A percentile compares a stretch with the other conserved stretches of the same genome.
phyloP scores from a whole-genome alignment of 1,140 invertebrate species.

The Drosophila kepulauana region DNA sequence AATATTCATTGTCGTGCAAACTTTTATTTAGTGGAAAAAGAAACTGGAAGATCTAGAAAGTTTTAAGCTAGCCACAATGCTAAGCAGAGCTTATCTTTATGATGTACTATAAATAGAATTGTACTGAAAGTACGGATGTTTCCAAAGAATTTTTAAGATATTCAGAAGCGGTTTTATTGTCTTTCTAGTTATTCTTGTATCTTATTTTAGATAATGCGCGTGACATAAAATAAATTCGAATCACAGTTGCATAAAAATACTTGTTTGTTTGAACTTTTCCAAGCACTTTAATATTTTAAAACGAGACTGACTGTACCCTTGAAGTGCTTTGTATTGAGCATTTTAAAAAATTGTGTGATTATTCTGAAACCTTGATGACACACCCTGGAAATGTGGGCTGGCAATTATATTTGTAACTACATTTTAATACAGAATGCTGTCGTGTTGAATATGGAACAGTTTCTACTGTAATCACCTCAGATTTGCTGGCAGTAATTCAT shows the following conservation, averaged over 20 bases:
- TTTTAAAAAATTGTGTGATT: constrained; percentile 2
- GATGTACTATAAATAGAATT: neutral
- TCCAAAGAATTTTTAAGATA: no score
- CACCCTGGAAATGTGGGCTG: constrained; percentile 45
- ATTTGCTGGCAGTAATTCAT: constrained; percentile 38
- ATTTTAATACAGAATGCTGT: constrained; percentile 33
- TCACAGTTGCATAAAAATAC: constrained; percentile 34
- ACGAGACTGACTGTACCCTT: constrained; percentile 66
- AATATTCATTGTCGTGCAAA: neutral
- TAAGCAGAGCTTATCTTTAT: constrained; percentile 11
- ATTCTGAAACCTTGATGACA: constrained; percentile 66
- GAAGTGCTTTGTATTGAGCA: constrained; percentile 21
- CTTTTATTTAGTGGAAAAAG: neutral
- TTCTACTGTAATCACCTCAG: constrained; percentile 37
- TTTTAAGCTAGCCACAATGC: constrained; percentile 27
- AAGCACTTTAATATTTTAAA: constrained; percentile 7
- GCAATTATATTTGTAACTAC: constrained; percentile 13
- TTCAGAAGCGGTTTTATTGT: no score
- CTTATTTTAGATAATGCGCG: neutral
- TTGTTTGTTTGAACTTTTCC: constrained; percentile 36
- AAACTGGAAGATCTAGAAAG: constrained; percentile 40
- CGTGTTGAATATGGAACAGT: constrained; percentile 7
- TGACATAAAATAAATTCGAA: constrained; percentile 45
- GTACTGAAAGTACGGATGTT: no score
- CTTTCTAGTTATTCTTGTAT: neutral